Base-by-base conservation (phyloP, 2,113 vertebrate species). In the Laticauda colubrina region DNA sequence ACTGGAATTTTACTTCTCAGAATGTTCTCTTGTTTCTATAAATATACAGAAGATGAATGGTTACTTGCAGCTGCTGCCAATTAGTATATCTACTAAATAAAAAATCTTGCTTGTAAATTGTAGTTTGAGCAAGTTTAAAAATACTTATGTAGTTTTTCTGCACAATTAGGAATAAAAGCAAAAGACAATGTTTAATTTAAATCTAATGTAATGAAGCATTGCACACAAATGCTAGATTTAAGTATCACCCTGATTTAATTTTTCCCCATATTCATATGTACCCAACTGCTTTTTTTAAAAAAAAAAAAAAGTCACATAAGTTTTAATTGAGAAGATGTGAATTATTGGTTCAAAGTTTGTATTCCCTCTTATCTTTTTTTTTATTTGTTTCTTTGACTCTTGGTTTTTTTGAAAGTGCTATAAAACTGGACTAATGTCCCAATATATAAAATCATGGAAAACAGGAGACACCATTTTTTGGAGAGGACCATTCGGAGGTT, bases 401-500 rank as follows among this genome's bases (percentile, higher is more conserved):
- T 95, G 24, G 21, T 91, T 96, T 59, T 87, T 94, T 95, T 96
- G 93, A 91, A 96, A 98, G 98, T 97, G 97, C 95, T 98, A 98
- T 85, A 94, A 96, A 93, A 94, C 94, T 20, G 98, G 98, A 93
- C 95, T 98, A 43, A 98, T 98, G 98, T 98, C 98, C 94, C 97
- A 45, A 88, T 97, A 97, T 88, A 94, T 98, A 86, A 96, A 95
- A 95, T 97, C 97, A 0, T 98, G 98, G 98, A 97, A 95, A 95
- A 94, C 94, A 95, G 48, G 97, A 94, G 97, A 98, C 15, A 2
- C 26, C 18, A 95, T 97, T 89, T 97, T 51, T 91, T 98, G 98
- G 98, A 95, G 98, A 95, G 98, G 98, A 75, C 98, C 98, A 0
- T 98, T 98, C 2, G 98, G 98, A 97, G 95, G 95, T 54, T 98